Evolutionary conservation across 2,797 vertebrate genomes (phyloP), one percentile per base, ranked within the genome.

Genomic region (Psittacula derbiana): DNA sequence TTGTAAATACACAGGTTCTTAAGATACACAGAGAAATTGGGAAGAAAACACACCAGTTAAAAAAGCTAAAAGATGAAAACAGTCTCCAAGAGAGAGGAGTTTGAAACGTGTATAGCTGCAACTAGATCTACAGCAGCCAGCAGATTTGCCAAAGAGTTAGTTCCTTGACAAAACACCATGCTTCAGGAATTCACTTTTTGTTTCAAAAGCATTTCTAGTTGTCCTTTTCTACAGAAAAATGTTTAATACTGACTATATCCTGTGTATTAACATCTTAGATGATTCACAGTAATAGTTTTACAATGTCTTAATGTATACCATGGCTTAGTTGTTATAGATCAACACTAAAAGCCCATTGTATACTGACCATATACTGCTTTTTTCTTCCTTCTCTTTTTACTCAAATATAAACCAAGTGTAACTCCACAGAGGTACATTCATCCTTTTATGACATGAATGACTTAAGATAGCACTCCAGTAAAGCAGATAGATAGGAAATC

Each of bases 401-500:
- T 67, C 43, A 86, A 80, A 24, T 30, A 83, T 82, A 91, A 92
- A 91, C 30, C 50, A 84, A 49, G 17, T 12, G 6, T 40, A 85
- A 87, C 67, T 86, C 71, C 84, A 72, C 1, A 83, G 41, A 91
- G 6, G 10, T 55, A 62, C 40, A 28, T 38, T 79, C 20, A 69
- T 38, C 31, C 17, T n/a, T 33, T 24, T 65, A 8, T 40, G 41
- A 93, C 88, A 88, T 53, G 10, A 90, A 69, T 69, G 53, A 57
- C 30, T 71, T 66, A 55, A 46, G 41, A 85, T 14, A 78, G 50
- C 11, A 25, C 66, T 75, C 53, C 76, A 72, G 11, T 73, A 82
- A 92, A 84, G 25, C 38, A 87, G 40, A 82, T 36, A 89, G 36
- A 85, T 43, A 92, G 93, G 82, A 96, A 96, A 96, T 64, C 58